Evolutionary conservation across 1,140 invertebrate genomes (phyloP).

Genomic region (Formica exsecta): DNA sequence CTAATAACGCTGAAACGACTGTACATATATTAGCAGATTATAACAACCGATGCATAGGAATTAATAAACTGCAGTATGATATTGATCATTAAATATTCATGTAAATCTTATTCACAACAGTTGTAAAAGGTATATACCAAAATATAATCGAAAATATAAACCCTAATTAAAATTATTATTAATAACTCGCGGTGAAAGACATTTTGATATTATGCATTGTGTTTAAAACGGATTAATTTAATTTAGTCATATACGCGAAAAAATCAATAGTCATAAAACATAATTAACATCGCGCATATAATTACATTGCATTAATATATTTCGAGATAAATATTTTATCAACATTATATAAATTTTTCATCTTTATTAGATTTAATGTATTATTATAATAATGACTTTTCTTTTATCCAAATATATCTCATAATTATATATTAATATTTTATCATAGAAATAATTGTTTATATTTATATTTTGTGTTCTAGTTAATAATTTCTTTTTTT

Average conservation of each 20-base stretch:
- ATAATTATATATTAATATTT: neutral
- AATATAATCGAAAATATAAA: slow-evolving; percentile 11
- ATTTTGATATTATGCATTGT: neutral
- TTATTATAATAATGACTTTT: neutral
- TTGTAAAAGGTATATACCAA: neutral
- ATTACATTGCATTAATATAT: neutral
- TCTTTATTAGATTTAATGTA: neutral
- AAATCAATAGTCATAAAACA: slow-evolving; percentile 18
- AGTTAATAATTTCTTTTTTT: slow-evolving; percentile 24
- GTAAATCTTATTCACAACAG: slow-evolving; percentile 7
- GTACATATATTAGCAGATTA: slow-evolving; percentile 18
- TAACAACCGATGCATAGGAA: neutral
- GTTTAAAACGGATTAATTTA: neutral
- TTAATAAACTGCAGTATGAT: slow-evolving; percentile 17
- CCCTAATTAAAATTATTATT: neutral
- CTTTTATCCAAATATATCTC: neutral
- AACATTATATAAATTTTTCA: neutral
- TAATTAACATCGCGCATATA: neutral
- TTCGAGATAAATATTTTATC: neutral
- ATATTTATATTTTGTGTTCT: slow-evolving; percentile 20
- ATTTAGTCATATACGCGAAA: neutral
- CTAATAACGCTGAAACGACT: slow-evolving; percentile 17
- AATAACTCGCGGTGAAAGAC: neutral
- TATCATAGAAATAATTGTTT: neutral
- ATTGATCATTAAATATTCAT: slow-evolving; percentile 31